Percentiles rank a stretch among this genome's conserved stretches.
These are phyloP conservation scores for Leptestheria dahalacensis DNA, from an alignment of 1,140 invertebrate genomes.

Conservation along the genomic window DNA sequence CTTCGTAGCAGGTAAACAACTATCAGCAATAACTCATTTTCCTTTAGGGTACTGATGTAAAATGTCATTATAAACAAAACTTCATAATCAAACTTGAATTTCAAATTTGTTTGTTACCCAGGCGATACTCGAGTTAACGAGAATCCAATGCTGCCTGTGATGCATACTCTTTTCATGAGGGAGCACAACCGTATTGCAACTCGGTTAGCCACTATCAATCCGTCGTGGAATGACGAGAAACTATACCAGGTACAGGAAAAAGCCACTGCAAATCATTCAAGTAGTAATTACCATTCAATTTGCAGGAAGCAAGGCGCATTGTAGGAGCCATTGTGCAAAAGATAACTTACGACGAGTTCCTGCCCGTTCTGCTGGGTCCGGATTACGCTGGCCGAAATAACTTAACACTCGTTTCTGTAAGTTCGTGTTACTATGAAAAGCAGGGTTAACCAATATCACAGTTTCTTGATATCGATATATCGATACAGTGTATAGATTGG, in stretches of 20 bases:
- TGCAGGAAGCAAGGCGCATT: conserved; percentile 37
- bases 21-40: not conserved
- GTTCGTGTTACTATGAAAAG: not conserved
- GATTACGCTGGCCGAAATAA: conserved; percentile 29
- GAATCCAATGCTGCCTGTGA: conserved; percentile 34
- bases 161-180: conserved; percentile 32
- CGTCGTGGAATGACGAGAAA: conserved; percentile 38
- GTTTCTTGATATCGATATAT: not conserved
- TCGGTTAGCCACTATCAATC: conserved; percentile 31
- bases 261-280: conserved; percentile 34
- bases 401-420: not conserved
- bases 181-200: conserved; percentile 35
- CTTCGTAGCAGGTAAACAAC: conserved; percentile 39
- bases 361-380: conserved; percentile 38
- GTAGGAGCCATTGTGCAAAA: conserved; percentile 37
- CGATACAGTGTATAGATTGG: not conserved
- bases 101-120: not conserved
- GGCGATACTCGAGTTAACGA: conserved; percentile 40
- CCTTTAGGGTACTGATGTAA: too few species aligned
- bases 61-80: too few species aligned
- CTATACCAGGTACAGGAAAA: conserved; percentile 31
- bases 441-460: not conserved
- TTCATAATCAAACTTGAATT: too few species aligned
- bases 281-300: conserved; percentile 25
- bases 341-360: conserved; percentile 39